These are phyloP conservation scores for Albula glossodonta DNA, from an alignment of 2,113 vertebrate genomes.

Conservation along the genomic window DNA sequence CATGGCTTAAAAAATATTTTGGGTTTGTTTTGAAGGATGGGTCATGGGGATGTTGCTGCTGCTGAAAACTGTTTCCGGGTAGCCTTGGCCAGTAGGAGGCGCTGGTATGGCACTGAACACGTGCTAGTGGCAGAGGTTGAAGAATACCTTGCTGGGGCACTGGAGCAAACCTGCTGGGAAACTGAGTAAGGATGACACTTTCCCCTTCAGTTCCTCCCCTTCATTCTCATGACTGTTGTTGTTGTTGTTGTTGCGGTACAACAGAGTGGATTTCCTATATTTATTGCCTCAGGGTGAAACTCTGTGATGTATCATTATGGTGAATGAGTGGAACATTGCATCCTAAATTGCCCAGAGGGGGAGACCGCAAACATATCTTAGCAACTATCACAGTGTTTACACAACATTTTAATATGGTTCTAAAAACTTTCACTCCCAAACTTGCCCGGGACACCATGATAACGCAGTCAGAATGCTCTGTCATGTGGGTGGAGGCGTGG, in stretches of 20 bases:
- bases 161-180: background rate
- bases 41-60: background rate
- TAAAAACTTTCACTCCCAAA: too few relatives aligned
- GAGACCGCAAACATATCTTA: too few relatives aligned
- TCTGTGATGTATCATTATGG: too few relatives aligned
- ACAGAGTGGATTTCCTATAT: background rate
- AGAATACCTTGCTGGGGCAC: background rate
- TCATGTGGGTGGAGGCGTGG: too few relatives aligned
- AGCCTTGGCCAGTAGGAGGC: conserved; percentile 3
- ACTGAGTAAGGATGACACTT: background rate
- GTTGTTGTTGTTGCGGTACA: background rate
- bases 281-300: too few relatives aligned
- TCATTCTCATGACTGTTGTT: background rate
- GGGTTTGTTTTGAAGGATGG: background rate
- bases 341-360: too few relatives aligned
- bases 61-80: background rate
- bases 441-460: too few relatives aligned
- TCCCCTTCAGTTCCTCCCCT: background rate
- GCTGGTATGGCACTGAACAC: conserved; percentile 12
- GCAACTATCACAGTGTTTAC: too few relatives aligned
- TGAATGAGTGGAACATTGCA: too few relatives aligned
- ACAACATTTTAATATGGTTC: too few relatives aligned
- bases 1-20: background rate
- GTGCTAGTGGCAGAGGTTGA: conserved; percentile 20
- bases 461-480: too few relatives aligned